A percentile compares a stretch with the other conserved stretches of the same genome.
Conservation (phyloP, 2,888 invertebrate species). For the Parascotia fuliginaria region DNA sequence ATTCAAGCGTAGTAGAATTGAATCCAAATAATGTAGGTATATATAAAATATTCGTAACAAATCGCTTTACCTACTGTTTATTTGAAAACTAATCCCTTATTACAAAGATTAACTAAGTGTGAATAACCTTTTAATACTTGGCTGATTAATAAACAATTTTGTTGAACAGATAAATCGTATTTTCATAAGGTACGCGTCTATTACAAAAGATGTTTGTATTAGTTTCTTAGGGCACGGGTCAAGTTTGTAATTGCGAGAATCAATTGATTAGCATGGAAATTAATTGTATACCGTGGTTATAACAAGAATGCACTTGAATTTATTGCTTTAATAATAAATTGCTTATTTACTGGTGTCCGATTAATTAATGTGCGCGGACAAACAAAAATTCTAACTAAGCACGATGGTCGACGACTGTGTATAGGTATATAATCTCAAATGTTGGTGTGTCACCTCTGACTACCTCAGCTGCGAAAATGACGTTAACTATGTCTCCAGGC, state of each 20-base stretch:
- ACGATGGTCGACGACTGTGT: too few species aligned
- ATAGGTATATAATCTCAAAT: too few species aligned
- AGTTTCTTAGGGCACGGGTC: constrained; percentile 58
- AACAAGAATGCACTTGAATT: constrained; percentile 46
- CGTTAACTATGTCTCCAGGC: too few species aligned
- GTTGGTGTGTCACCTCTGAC: too few species aligned
- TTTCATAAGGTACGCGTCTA: constrained; percentile 33
- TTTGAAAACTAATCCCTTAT: constrained; percentile 20
- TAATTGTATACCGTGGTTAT: constrained; percentile 54
- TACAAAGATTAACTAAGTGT: constrained; percentile 28
- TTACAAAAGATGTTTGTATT: constrained; percentile 42
- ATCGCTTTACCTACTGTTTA: background rate
- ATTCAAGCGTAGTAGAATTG: constrained; percentile 7
- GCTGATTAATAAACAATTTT: constrained; percentile 30
- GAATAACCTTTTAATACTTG: constrained; percentile 29
- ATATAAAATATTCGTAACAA: too few species aligned
- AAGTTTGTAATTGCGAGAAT: constrained; percentile 63
- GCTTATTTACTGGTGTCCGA: constrained; percentile 28
- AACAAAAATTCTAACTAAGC: constrained; percentile 26
- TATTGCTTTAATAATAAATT: constrained; percentile 54
- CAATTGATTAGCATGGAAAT: constrained; percentile 71
- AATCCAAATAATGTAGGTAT: constrained; percentile 12
- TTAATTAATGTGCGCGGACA: constrained; percentile 47
- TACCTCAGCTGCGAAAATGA: too few species aligned
- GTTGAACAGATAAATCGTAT: constrained; percentile 34